A percentile compares a stretch with the other conserved stretches of the same genome.
phyloP scores from a whole-genome alignment of 2,888 invertebrate species.

The Abrostola triplasia region DNA sequence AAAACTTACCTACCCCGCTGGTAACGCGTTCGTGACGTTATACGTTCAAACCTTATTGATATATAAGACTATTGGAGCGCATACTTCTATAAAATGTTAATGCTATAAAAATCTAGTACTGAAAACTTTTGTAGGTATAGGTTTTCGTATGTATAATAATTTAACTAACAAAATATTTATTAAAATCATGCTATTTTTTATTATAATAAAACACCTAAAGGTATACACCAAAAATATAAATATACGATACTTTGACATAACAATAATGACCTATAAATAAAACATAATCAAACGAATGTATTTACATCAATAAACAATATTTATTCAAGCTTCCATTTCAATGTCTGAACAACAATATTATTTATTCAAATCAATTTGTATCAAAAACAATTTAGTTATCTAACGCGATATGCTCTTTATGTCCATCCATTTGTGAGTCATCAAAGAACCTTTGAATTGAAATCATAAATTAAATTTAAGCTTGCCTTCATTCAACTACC shows the following conservation, averaged over 20 bases:
- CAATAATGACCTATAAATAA: slow-evolving; percentile 11
- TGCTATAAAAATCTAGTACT: no score
- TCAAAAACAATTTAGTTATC: slow-evolving; percentile 43
- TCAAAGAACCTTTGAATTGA: slow-evolving; percentile 39
- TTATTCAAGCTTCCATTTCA: slow-evolving; percentile 37
- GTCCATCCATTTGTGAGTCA: slow-evolving; percentile 31
- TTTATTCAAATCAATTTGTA: slow-evolving; percentile 41
- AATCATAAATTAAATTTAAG: slow-evolving; percentile 56
- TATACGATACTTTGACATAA: neutral
- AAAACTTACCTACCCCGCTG: no score
- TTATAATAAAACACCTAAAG: no score
- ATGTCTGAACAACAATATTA: slow-evolving; percentile 42
- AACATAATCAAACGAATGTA: slow-evolving; percentile 33
- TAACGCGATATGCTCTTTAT: slow-evolving; percentile 30
- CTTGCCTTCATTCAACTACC: slow-evolving; percentile 47
- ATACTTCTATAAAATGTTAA: no score
- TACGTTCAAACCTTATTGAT: no score
- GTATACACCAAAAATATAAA: neutral
- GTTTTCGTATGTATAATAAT: no score
- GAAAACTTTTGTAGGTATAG: no score
- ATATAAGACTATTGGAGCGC: no score
- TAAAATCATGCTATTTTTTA: no score
- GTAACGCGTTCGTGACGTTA: no score
- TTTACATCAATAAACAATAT: slow-evolving; percentile 9
- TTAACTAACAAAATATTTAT: no score